These are phyloP conservation scores for Acronicta alni DNA, from an alignment of 2,888 invertebrate genomes.

Conservation along the genomic window DNA sequence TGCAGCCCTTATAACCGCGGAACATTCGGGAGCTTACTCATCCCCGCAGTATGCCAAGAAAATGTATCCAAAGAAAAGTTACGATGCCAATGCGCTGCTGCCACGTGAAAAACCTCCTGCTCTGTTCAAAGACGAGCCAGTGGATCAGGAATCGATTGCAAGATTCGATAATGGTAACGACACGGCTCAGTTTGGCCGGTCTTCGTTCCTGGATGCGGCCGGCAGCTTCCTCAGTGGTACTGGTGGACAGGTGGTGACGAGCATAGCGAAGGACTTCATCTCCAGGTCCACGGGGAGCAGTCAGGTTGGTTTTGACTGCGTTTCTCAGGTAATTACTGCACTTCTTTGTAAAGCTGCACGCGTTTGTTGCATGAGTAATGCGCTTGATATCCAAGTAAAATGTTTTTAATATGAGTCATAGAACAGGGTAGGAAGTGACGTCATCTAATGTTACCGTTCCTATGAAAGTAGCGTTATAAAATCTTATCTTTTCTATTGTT, in stretches of 20 bases:
- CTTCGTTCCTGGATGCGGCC: constrained; percentile 79
- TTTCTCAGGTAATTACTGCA: constrained; percentile 83
- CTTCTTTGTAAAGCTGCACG: constrained; percentile 74
- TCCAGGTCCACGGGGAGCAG: constrained; percentile 92
- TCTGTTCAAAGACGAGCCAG: constrained; percentile 68
- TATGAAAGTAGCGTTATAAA: not conserved
- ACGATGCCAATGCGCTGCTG: constrained; percentile 74
- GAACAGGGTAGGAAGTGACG: constrained; percentile 35
- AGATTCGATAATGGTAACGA: constrained; percentile 74
- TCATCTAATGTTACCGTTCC: constrained; percentile 11
- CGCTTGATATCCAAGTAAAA: constrained; percentile 53
- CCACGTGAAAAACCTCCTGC: constrained; percentile 75
- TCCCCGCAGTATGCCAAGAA: constrained; percentile 88
- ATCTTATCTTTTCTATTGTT: constrained; percentile 22
- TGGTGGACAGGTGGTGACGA: constrained; percentile 88
- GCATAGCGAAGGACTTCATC: constrained; percentile 91
- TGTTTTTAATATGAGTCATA: constrained; percentile 39
- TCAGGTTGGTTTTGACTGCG: constrained; percentile 91
- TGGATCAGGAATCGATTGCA: constrained; percentile 65
- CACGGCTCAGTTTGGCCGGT: constrained; percentile 71
- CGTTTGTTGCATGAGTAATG: constrained; percentile 66
- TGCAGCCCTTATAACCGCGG: constrained; percentile 63
- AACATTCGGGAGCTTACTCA: constrained; percentile 86
- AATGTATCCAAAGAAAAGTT: constrained; percentile 79
- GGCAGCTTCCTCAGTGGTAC: constrained; percentile 81